These are phyloP conservation scores for Hippocampus abdominalis DNA, from an alignment of 2,113 vertebrate genomes.

Conservation along the genomic window DNA sequence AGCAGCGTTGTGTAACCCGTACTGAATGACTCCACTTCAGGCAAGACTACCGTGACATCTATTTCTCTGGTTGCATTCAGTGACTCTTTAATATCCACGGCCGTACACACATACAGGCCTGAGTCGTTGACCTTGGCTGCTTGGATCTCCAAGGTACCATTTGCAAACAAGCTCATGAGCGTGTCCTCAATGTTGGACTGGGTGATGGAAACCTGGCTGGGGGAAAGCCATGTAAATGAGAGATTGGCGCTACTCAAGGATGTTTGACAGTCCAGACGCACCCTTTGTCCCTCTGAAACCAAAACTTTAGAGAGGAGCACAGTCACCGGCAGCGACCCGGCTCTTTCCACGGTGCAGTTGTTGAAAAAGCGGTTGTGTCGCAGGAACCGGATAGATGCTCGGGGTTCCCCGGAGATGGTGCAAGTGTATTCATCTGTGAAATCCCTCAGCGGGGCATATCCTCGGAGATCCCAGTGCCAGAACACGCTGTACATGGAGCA, in stretches of 20 bases:
- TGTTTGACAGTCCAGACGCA: conserved; percentile 79
- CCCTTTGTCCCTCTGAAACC: conserved; percentile 72
- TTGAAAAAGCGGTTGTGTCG: conserved; percentile 75
- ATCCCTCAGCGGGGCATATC: conserved; percentile 79
- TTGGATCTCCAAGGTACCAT: conserved; percentile 85
- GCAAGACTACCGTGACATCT: conserved; percentile 79
- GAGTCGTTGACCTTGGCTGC: conserved; percentile 77
- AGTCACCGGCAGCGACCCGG: conserved; percentile 26
- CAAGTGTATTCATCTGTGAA: conserved; percentile 84
- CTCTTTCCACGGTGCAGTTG: conserved; percentile 74
- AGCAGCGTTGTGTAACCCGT: conserved; percentile 91
- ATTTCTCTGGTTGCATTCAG: conserved; percentile 83
- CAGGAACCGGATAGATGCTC: conserved; percentile 74
- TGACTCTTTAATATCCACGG: conserved; percentile 72
- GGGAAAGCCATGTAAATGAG: conserved; percentile 83
- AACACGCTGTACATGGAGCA: conserved; percentile 83
- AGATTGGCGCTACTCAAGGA: conserved; percentile 61
- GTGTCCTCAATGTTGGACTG: conserved; percentile 70
- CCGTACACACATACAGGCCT: conserved; percentile 85
- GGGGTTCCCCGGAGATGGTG: conserved; percentile 67
- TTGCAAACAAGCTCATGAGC: conserved; percentile 73
- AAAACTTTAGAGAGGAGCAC: conserved; percentile 61
- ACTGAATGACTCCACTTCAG: conserved; percentile 77
- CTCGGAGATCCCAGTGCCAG: conserved; percentile 80
- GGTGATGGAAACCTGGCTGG: conserved; percentile 74